Percentiles rank a stretch among this genome's conserved stretches.
These are phyloP conservation scores for Mantis religiosa DNA, from an alignment of 2,888 invertebrate species.

Conservation along the genomic window DNA sequence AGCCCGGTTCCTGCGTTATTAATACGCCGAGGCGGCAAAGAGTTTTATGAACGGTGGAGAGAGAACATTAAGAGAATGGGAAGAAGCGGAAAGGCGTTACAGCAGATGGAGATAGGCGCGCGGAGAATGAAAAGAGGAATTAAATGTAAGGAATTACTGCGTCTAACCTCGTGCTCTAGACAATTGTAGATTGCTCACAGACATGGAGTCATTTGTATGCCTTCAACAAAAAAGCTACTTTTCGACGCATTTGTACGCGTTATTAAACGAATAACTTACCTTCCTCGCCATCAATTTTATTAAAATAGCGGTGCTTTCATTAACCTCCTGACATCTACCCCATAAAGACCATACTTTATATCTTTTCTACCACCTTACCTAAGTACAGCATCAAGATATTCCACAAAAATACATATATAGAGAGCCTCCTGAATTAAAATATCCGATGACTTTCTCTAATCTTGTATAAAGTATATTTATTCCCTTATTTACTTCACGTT, in stretches of 20 bases:
- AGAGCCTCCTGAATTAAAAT: too few species aligned
- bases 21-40: background rate
- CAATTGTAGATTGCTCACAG: background rate
- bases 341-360: too few species aligned
- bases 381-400: too few species aligned
- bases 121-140: background rate
- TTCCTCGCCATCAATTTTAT: background rate
- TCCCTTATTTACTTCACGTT: too few species aligned
- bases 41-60: background rate
- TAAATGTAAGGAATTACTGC: background rate
- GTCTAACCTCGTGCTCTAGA: background rate
- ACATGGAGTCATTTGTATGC: background rate
- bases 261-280: background rate
- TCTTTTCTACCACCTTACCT: too few species aligned
- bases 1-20: background rate
- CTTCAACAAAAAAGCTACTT: background rate
- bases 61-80: background rate
- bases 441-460: too few species aligned
- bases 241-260: too few species aligned
- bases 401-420: too few species aligned
- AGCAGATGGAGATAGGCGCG: background rate
- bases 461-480: too few species aligned
- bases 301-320: background rate
- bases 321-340: too few species aligned
- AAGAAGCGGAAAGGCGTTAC: background rate